Evolutionary conservation across 2,113 vertebrate species (phyloP).

Genomic region (Microtus ochrogaster): DNA sequence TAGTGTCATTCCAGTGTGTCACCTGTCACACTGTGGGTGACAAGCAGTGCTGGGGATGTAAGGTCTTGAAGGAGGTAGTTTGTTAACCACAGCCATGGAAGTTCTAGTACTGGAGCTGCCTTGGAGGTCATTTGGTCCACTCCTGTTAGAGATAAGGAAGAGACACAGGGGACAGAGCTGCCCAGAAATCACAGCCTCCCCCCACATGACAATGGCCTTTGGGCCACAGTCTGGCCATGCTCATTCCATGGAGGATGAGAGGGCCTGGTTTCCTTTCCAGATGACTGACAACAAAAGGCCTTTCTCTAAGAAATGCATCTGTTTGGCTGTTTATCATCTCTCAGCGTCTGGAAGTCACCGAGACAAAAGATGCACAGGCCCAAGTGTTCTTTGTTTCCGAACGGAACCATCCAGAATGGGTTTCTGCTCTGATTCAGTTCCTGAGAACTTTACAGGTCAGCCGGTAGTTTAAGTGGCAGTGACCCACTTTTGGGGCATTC

Average conservation of each 20-base stretch:
- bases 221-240: not conserved
- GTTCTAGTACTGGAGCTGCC: not conserved
- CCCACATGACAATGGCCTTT: not conserved
- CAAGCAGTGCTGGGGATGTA: not conserved
- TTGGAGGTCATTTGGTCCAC: not conserved
- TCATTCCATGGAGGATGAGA: not conserved
- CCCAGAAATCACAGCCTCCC: not conserved
- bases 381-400: not conserved
- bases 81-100: not conserved
- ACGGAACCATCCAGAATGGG: not conserved
- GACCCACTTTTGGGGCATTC: not conserved
- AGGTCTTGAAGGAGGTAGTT: not conserved
- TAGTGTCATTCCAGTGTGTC: not conserved
- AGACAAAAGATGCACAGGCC: not conserved
- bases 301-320: not conserved
- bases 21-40: not conserved
- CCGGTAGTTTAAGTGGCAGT: not conserved
- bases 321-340: not conserved
- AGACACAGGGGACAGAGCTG: not conserved
- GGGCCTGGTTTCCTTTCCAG: not conserved
- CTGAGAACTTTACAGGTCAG: not conserved
- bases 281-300: not conserved
- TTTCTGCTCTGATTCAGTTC: not conserved
- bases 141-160: not conserved
- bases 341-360: slow-evolving; percentile 6